Evolutionary conservation across 2,888 invertebrate genomes (phyloP), one percentile per base, ranked within the genome.

Genomic region (Dusona sp.): DNA sequence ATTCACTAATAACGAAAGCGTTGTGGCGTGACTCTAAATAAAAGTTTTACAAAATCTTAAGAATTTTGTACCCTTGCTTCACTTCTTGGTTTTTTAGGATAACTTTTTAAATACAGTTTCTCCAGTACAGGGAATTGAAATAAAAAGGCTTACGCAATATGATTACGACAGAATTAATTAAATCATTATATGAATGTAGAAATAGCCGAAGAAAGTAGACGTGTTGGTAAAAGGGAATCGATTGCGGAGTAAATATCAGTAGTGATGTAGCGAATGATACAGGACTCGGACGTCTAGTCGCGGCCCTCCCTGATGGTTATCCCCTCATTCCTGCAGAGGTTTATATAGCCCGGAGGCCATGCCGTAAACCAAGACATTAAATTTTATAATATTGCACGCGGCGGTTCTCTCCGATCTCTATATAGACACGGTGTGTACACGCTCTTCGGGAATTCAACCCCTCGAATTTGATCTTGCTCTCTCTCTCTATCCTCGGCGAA

Each of bases 291-390:
- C 33, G 72, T 80, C 93, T 92, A 92, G 92, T 89, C 90, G 89
- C 90, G 90, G 90, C 45, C 70, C 72, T 61, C 57, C 16, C 61
- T 51, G 22, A 29, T 77, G 48, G 77, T 51, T 51, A 19, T 36
- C 13, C 36, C 65, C 77, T 65, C 65, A 65, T 81, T 54, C 73
- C 78, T 36, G 65, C 57, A 29, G 75, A 75, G 91, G 92, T 92
- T 92, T 92, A 93, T 86, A 86, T 92, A 92, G 92, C 92, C 91
- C 75, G 42, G 89, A 73, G 93, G 92, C 90, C 90, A 91, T 61
- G 90, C 93, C 94, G 92, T 94, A 94, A 94, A 94, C 92, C 93
- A 93, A 93, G 93, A 93, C 94, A 94, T 94, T 94, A 94, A 94
- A 94, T 94, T 94, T 94, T 94, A 94, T 94, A 94, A 94, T 94